Evolutionary conservation across 1,140 invertebrate species (phyloP).

Genomic region (Aricia agestis): DNA sequence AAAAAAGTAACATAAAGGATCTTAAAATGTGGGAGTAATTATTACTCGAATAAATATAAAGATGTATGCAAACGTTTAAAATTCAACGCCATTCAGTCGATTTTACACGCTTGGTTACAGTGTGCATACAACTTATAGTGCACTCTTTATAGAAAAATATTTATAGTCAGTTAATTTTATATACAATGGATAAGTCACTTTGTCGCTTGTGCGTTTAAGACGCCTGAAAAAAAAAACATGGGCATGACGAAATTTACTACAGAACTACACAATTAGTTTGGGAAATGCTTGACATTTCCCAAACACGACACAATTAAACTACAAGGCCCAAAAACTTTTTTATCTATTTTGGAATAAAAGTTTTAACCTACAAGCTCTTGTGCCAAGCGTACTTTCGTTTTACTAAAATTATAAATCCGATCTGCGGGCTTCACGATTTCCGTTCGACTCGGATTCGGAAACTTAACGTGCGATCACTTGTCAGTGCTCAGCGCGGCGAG

Average conservation of each 20-base stretch:
- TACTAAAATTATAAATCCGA: background rate
- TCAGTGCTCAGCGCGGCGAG: too few relatives aligned
- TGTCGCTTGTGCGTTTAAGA: background rate
- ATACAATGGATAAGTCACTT: conserved; percentile 7
- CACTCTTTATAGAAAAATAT: conserved; percentile 19
- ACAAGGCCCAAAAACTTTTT: background rate
- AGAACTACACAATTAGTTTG: too few relatives aligned
- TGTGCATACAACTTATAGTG: conserved; percentile 25
- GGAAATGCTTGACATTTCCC: background rate
- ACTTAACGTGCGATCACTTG: too few relatives aligned
- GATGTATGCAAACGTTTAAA: conserved; percentile 15
- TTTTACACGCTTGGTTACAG: background rate
- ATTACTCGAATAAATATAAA: conserved; percentile 26
- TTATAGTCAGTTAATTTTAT: conserved; percentile 4
- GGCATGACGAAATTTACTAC: too few relatives aligned
- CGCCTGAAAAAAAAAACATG: too few relatives aligned
- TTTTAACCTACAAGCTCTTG: background rate
- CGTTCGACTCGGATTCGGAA: too few relatives aligned
- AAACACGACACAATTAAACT: background rate
- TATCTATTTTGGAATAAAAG: background rate
- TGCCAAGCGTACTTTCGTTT: background rate
- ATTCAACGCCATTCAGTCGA: background rate
- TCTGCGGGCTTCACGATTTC: too few relatives aligned
- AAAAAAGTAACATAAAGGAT: conserved; percentile 36
- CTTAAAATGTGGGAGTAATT: conserved; percentile 27